These are phyloP conservation scores for Perca flavescens DNA, from an alignment of 2,113 vertebrate species.

Conservation along the genomic window DNA sequence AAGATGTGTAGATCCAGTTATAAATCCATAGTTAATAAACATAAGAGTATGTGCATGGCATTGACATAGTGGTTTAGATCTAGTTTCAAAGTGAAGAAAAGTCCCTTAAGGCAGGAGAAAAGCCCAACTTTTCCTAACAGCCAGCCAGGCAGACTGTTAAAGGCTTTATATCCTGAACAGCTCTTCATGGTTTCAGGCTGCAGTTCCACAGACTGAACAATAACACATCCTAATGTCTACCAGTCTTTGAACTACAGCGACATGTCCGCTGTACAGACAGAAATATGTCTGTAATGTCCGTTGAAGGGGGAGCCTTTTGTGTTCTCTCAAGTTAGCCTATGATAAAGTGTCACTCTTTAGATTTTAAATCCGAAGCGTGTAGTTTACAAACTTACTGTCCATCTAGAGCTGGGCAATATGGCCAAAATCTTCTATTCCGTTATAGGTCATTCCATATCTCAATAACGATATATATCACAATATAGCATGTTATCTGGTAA, in stretches of 20 bases:
- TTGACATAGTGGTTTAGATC: slow-evolving; percentile 3
- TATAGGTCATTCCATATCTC: no score
- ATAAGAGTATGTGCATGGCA: slow-evolving; percentile 2
- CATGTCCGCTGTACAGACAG: slow-evolving; percentile 22
- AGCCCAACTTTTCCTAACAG: slow-evolving; percentile 12
- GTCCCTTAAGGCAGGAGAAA: slow-evolving; percentile 24
- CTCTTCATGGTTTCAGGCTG: slow-evolving; percentile 37
- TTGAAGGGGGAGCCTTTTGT: background rate
- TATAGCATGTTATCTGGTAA: no score
- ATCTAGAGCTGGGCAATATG: no score
- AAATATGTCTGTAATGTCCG: slow-evolving; percentile 32
- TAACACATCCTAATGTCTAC: slow-evolving; percentile 14
- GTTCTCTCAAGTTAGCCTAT: background rate
- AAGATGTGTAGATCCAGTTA: background rate
- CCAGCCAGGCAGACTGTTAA: background rate
- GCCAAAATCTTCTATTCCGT: no score
- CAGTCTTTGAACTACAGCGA: slow-evolving; percentile 15
- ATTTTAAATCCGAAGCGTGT: background rate
- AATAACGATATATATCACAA: no score
- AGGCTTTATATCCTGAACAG: slow-evolving; percentile 39
- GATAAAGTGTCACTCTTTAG: background rate
- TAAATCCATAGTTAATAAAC: slow-evolving; percentile 1
- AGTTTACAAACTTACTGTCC: background rate
- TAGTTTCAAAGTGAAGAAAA: slow-evolving; percentile 33
- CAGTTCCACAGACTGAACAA: slow-evolving; percentile 35